These are phyloP conservation scores for Malacoctenus gilli DNA, from an alignment of 2,797 vertebrate genomes.

Conservation along the genomic window DNA sequence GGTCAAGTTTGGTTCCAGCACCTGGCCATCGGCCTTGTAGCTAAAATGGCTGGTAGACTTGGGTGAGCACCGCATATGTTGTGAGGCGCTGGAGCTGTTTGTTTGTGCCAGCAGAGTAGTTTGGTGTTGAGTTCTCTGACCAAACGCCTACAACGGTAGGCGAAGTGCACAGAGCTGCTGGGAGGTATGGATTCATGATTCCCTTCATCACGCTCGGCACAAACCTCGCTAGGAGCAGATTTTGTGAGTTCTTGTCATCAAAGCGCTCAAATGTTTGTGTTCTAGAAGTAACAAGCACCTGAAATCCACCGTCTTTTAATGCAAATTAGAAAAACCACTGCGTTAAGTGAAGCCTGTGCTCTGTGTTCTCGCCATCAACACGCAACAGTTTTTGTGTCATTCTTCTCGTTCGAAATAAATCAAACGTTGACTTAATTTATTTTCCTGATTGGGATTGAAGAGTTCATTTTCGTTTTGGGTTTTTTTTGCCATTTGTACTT, in stretches of 20 bases:
- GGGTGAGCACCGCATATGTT: background rate
- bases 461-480: too few relatives aligned
- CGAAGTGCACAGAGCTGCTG: background rate
- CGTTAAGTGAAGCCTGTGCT: background rate
- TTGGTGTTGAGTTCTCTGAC: slow-evolving; percentile 10
- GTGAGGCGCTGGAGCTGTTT: too few relatives aligned
- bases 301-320: background rate
- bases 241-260: background rate
- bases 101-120: too few relatives aligned
- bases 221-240: background rate
- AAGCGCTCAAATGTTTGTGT: background rate
- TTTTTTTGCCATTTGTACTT: slow-evolving; percentile 53
- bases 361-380: background rate
- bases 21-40: too few relatives aligned
- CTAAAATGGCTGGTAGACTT: too few relatives aligned
- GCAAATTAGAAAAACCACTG: background rate
- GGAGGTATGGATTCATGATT: background rate
- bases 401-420: slow-evolving; percentile 21
- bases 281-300: background rate
- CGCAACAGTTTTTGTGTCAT: background rate
- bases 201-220: background rate
- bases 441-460: slow-evolving; percentile 26
- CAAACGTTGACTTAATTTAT: slow-evolving; percentile 45
- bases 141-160: background rate
- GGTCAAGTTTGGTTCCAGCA: too few relatives aligned